These are phyloP conservation scores for Epinephelus lanceolatus DNA, from an alignment of 2,113 vertebrate genomes.

Conservation along the genomic window DNA sequence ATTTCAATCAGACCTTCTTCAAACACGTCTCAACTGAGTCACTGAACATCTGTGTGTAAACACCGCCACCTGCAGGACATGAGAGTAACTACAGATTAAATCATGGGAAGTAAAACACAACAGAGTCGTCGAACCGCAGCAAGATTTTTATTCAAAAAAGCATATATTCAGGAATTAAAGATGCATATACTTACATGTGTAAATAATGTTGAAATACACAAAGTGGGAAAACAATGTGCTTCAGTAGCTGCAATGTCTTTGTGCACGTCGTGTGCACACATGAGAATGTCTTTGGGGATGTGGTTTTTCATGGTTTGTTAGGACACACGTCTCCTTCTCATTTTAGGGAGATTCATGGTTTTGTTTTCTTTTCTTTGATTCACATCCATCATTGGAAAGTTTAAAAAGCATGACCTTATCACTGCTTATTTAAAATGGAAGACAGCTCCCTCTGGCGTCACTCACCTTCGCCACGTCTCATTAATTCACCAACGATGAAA, in stretches of 20 bases:
- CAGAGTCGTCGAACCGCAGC: constrained; percentile 49
- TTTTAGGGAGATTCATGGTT: neutral
- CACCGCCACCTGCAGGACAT: constrained; percentile 62
- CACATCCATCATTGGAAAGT: constrained; percentile 20
- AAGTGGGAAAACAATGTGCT: constrained; percentile 71
- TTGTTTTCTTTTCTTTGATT: neutral
- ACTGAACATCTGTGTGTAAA: neutral
- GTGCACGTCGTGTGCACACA: constrained; percentile 45
- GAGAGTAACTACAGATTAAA: constrained; percentile 8
- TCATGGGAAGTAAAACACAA: neutral
- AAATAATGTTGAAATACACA: constrained; percentile 78
- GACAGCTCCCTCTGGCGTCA: constrained; percentile 35
- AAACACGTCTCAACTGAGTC: neutral
- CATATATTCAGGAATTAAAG: constrained; percentile 73
- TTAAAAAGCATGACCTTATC: constrained; percentile 29
- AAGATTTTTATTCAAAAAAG: constrained; percentile 78
- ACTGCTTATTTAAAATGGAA: constrained; percentile 58
- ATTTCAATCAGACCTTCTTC: neutral
- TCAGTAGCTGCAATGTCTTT: constrained; percentile 54
- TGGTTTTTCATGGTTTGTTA: constrained; percentile 23
- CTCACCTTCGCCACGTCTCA: neutral
- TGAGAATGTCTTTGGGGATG: constrained; percentile 48
- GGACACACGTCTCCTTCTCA: constrained; percentile 9
- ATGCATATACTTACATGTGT: constrained; percentile 80
- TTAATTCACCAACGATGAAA: constrained; percentile 33